These are phyloP conservation scores for Andricus quercusramuli DNA, from an alignment of 2,888 invertebrate genomes.

Conservation along the genomic window DNA sequence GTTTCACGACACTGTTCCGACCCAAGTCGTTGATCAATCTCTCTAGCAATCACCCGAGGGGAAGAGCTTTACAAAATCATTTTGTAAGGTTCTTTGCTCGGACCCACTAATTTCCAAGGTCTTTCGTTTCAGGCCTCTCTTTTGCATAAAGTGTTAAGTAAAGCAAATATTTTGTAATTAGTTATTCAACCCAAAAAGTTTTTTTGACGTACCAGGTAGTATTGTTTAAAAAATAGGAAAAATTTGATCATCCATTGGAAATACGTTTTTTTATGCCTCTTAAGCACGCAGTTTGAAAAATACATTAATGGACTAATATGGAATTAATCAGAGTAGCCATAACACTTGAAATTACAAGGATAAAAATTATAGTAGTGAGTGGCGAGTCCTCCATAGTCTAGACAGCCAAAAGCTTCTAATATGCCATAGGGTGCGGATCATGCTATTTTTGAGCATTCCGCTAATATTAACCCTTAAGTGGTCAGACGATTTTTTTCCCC, in stretches of 20 bases:
- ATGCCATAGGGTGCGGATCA: constrained; percentile 30
- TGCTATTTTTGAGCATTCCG: constrained; percentile 24
- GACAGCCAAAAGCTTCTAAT: constrained; percentile 33
- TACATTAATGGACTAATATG: background rate
- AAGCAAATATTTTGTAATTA: background rate
- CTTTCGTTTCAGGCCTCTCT: too few species aligned
- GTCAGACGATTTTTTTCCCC: constrained; percentile 30
- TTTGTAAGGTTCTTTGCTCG: too few species aligned
- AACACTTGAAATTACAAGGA: constrained; percentile 26
- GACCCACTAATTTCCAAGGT: too few species aligned
- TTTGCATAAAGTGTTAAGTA: too few species aligned
- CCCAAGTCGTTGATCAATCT: too few species aligned
- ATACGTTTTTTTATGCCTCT: background rate
- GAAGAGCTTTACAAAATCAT: too few species aligned
- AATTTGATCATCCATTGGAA: background rate
- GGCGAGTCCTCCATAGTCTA: constrained; percentile 35
- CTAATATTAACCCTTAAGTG: constrained; percentile 39
- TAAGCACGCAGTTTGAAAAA: background rate
- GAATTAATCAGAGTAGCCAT: constrained; percentile 37
- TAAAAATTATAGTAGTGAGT: constrained; percentile 26
- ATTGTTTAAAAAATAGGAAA: background rate
- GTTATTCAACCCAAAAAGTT: background rate
- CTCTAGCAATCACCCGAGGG: too few species aligned
- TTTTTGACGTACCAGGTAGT: background rate
- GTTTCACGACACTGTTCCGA: too few species aligned